Base-by-base conservation (phyloP, 2,113 vertebrate genomes). In the Toxotes chatareus region DNA sequence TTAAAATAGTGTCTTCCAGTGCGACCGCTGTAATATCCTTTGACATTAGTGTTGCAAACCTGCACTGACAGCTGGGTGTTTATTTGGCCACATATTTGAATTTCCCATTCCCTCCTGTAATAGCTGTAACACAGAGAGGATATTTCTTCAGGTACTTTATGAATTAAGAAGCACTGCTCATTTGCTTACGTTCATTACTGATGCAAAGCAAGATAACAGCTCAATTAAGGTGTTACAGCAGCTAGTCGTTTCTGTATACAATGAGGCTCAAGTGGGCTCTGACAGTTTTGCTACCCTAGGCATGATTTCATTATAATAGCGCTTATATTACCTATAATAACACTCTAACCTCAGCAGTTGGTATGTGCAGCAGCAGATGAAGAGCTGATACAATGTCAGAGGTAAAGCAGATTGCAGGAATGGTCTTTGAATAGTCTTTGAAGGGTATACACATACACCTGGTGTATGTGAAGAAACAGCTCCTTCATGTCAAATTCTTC, bases 171-270 rank as follows among this genome's bases (percentile, higher is more conserved):
- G 79, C 74, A 17, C 42, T 44, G 77, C 71, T 85, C 47, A 65
- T 88, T 83, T 77, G 67, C 78, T 86, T 76, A 80, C 78, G 62
- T 79, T 65, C 13, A 16, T 76, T 78, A 82, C 42, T 80, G 76
- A 91, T 88, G 73, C 82, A 85, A 79, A 91, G 82, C 66, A 79
- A 86, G 77, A 90, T 83, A 86, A 71, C 70, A 77, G 76, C 71
- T 74, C 64, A 80, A 76, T 88, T 73, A 83, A 49, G 74, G 70
- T 23, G 64, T 31, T 53, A 61, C 23, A n/a, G 19, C 27, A 73
- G 77, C 5, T 14, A 60, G 51, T 61, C 63, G 66, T 76, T 79
- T 53, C 49, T 62, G 53, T 80, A 47, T 23, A 76, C 34, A 70
- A 83, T 66, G 51, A 73, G 56, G 21, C 63, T 73, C 59, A 53